Evolutionary conservation across 2,888 invertebrate genomes (phyloP), one percentile per base, ranked within the genome.

Genomic region (Tholera decimalis): DNA sequence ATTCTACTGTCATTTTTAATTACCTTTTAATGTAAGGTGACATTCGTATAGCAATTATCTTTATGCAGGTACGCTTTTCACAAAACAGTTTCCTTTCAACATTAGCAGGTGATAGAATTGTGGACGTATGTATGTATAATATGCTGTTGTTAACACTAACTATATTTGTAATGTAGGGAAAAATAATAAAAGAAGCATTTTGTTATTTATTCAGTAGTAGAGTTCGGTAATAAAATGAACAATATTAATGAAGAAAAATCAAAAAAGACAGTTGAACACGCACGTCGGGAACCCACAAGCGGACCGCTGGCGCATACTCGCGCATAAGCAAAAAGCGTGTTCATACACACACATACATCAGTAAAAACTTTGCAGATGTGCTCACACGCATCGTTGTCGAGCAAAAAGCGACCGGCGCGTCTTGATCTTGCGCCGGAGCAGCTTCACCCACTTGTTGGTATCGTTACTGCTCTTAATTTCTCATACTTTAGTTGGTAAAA

Each of bases 321-420:
- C 83, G 84, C 84, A 81, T 80, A 72, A 75, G 70, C 79, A 86
- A 87, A 89, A 91, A 92, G 88, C 84, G 84, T 82, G 78, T 83
- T 74, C 77, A 69, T 84, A 84, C 75, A 82, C 83, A 85, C 88
- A 87, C 87, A 89, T 80, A 87, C 79, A 83, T 63, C 64, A 79
- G 82, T 83, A 88, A 90, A 91, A 90, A 90, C 89, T 84, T 82
- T 83, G 88, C 93, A 93, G 91, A 93, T 94, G 94, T 92, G 92
- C 88, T 92, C 92, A 90, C 91, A 92, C 90, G 91, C 92, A 90
- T 84, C 84, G 90, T 68, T 79, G 69, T 83, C 76, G 79, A 82
- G 87, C 88, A 92, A 93, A 92, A 92, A 91, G 84, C 82, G 79
- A 84, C 83, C 83, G 85, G 82, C 83, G 79, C 81, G 83, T 88